These are phyloP conservation scores for Pherbina coryleti DNA, from an alignment of 2,888 invertebrate species.

Conservation along the genomic window DNA sequence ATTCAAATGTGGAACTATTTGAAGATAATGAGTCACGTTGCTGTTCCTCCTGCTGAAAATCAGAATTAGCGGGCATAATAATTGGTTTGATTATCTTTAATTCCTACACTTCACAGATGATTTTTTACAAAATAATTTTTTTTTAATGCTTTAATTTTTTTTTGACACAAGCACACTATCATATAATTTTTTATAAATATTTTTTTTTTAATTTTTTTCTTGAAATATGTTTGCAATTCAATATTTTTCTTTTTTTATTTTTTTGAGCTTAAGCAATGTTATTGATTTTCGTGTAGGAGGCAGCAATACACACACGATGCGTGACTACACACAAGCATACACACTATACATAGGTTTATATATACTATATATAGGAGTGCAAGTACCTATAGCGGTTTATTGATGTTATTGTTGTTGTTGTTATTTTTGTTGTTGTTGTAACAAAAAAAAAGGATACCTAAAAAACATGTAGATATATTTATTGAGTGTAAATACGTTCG, in stretches of 20 bases:
- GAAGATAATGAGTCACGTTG: slow-evolving; percentile 9
- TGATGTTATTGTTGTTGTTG: not conserved
- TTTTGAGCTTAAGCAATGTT: not conserved
- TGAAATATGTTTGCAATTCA: not conserved
- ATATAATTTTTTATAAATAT: not conserved
- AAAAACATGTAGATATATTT: not conserved
- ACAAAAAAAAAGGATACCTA: slow-evolving; percentile 13
- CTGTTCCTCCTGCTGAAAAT: slow-evolving; percentile 19
- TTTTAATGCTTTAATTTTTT: not conserved
- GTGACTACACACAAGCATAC: not conserved
- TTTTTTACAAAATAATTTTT: not conserved
- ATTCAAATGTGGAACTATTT: slow-evolving; percentile 3
- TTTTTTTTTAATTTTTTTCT: not conserved
- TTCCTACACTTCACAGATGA: not conserved
- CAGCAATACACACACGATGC: slow-evolving; percentile 9
- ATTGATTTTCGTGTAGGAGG: slow-evolving; percentile 32
- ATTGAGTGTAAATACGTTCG: not conserved
- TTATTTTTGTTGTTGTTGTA: slow-evolving; percentile 17
- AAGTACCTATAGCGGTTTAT: not conserved
- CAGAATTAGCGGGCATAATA: slow-evolving; percentile 32
- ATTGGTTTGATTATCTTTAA: not conserved
- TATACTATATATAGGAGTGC: not conserved
- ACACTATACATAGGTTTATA: not conserved
- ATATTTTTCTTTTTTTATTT: not conserved
- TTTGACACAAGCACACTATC: not conserved